Conservation (phyloP, 2,113 vertebrate species). For the Corythornis cristatus region DNA sequence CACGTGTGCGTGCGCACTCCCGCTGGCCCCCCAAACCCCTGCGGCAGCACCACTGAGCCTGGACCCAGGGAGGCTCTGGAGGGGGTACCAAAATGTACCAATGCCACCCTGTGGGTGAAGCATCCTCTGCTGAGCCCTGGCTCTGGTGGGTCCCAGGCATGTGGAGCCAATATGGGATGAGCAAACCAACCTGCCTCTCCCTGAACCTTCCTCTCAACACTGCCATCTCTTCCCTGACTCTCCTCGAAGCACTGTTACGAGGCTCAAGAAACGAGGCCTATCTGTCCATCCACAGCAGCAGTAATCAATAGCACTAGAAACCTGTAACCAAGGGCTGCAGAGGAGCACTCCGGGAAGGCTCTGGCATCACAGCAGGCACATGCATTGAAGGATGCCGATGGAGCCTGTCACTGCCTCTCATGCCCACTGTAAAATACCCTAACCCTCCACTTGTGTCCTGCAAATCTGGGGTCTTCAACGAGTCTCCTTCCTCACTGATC, state of each 20-base stretch:
- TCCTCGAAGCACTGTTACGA: not conserved
- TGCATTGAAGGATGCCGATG: rapidly evolving
- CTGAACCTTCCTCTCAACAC: rapidly evolving
- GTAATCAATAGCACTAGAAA: not conserved
- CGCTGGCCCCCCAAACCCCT: not conserved
- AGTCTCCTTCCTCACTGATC: not conserved
- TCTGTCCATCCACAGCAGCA: not conserved
- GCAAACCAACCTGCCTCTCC: not conserved
- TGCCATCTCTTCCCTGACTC: not conserved
- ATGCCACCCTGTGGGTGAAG: rapidly evolving
- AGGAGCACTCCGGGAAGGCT: not conserved
- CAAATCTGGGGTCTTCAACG: not conserved
- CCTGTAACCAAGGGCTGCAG: not conserved
- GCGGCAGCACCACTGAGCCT: not conserved
- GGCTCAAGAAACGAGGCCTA: not conserved
- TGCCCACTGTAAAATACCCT: not conserved
- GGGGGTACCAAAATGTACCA: rapidly evolving
- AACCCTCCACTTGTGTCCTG: rapidly evolving
- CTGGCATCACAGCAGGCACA: not conserved
- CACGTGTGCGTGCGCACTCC: not conserved
- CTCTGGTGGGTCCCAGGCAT: not conserved
- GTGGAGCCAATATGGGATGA: rapidly evolving
- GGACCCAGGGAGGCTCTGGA: not conserved
- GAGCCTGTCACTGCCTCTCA: not conserved
- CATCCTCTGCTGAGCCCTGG: not conserved